phyloP scores from a whole-genome alignment of 2,888 invertebrate genomes.

The Cyrtodaria siliqua region DNA sequence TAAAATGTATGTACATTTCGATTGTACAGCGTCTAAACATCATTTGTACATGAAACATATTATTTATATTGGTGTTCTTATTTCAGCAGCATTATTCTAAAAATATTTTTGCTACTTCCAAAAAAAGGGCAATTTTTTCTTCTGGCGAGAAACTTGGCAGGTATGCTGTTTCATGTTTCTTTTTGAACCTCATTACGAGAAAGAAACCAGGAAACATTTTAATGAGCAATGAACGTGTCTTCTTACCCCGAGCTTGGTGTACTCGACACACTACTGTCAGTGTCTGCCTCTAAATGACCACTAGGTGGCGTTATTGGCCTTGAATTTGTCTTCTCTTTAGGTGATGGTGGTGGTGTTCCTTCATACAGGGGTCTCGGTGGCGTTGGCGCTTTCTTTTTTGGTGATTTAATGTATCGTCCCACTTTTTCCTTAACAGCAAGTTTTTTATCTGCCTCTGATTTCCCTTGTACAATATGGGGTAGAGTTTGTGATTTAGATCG shows the following conservation, averaged over 20 bases:
- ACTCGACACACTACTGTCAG: conserved; percentile 30
- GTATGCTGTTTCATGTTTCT: too few relatives aligned
- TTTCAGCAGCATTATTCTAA: too few relatives aligned
- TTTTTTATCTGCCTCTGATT: conserved; percentile 8
- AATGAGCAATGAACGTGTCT: too few relatives aligned
- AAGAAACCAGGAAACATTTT: too few relatives aligned
- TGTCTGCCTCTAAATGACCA: conserved; percentile 23
- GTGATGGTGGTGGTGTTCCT: conserved; percentile 80
- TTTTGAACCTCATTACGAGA: too few relatives aligned
- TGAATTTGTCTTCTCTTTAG: conserved; percentile 68
- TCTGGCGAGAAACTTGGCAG: too few relatives aligned
- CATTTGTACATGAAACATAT: too few relatives aligned
- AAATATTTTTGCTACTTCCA: too few relatives aligned
- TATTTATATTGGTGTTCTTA: too few relatives aligned
- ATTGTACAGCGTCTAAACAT: too few relatives aligned
- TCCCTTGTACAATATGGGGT: conserved; percentile 31
- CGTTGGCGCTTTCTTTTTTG: conserved; percentile 57
- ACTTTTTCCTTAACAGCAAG: background rate
- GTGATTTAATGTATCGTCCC: conserved; percentile 47
- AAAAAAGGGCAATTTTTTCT: too few relatives aligned
- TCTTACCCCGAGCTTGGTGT: conserved; percentile 56
- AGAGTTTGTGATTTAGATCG: conserved; percentile 48
- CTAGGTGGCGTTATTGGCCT: conserved; percentile 74
- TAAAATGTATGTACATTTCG: too few relatives aligned
- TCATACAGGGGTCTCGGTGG: conserved; percentile 76